Evolutionary conservation across 2,797 vertebrate species (phyloP).

Genomic region (Buphagus erythrorhynchus): DNA sequence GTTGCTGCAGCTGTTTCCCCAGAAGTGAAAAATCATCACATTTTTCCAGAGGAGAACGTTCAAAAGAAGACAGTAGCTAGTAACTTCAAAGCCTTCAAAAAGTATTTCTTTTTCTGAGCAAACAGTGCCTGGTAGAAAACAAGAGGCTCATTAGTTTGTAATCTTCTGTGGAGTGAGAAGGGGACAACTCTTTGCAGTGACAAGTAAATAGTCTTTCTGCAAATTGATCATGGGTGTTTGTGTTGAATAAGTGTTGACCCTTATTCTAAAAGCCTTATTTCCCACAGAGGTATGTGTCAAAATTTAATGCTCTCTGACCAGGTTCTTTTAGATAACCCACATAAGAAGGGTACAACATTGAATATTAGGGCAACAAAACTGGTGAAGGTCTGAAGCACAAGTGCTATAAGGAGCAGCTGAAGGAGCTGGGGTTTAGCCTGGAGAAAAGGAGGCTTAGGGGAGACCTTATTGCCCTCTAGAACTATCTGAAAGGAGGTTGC

Average conservation of each 20-base stretch:
- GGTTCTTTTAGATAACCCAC: not conserved
- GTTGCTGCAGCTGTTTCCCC: not conserved
- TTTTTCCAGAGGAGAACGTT: not conserved
- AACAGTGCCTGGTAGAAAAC: not conserved
- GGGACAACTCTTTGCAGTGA: not conserved
- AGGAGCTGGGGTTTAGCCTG: not conserved
- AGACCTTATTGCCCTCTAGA: not conserved
- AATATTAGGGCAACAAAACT: not conserved
- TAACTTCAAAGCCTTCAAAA: not conserved
- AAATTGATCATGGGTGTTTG: not conserved
- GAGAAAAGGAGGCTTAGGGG: not conserved
- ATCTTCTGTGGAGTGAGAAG: fast-evolving
- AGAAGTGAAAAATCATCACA: not conserved
- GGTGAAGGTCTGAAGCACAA: not conserved
- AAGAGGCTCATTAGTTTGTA: not conserved
- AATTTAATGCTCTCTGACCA: not conserved
- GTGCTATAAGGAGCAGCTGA: not conserved
- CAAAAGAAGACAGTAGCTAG: not conserved
- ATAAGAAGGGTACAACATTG: not conserved
- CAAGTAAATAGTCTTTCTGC: not conserved
- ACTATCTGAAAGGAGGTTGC: not conserved
- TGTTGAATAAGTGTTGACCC: not conserved
- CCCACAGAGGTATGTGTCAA: not conserved
- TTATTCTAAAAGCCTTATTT: not conserved
- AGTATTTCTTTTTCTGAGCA: not conserved